Evolutionary conservation across 2,797 vertebrate genomes (phyloP).

Genomic region (Perodicticus potto): DNA sequence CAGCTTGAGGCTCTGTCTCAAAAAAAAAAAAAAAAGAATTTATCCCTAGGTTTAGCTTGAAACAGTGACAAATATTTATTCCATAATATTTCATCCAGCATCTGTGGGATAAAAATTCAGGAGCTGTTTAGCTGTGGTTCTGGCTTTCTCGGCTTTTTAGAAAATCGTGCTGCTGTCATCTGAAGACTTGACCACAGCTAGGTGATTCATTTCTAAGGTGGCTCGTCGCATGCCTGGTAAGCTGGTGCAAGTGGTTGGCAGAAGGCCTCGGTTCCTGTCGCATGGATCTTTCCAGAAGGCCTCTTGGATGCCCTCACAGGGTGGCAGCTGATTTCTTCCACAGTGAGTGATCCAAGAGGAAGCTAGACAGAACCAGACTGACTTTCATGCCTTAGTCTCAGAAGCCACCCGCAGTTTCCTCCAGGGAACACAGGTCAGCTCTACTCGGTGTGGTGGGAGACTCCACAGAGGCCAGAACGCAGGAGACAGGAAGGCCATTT

Average conservation of each 20-base stretch:
- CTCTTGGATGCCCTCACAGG: background rate
- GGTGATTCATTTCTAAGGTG: background rate
- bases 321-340: background rate
- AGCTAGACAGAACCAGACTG: background rate
- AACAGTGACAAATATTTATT: background rate
- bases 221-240: no score
- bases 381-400: no score
- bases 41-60: background rate
- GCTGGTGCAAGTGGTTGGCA: background rate
- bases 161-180: background rate
- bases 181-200: background rate
- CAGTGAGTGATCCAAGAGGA: background rate
- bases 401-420: background rate
- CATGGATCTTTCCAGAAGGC: background rate
- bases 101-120: background rate
- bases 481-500: background rate
- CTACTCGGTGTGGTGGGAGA: background rate
- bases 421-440: background rate
- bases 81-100: background rate
- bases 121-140: background rate
- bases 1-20: no score
- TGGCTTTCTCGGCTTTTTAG: background rate
- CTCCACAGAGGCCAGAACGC: fast-evolving
- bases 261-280: background rate
- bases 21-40: no score